Conservation (phyloP, 1,140 invertebrate species). For the Scaptomyza hsui region DNA sequence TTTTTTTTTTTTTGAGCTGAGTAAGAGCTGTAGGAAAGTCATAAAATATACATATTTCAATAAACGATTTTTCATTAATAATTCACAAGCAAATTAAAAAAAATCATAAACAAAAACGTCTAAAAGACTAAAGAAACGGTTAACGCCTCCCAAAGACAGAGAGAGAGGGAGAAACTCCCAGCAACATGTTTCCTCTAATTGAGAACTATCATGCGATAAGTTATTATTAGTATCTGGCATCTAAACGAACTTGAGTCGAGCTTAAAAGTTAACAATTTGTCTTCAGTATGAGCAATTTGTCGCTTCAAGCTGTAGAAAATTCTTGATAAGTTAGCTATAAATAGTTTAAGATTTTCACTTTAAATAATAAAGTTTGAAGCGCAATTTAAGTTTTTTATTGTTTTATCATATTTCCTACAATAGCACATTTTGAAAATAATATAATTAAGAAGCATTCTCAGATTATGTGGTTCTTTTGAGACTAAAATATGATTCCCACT, state of each 20-base stretch:
- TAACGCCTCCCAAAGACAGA: constrained; percentile 47
- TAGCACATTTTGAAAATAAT: no score
- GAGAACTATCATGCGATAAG: constrained; percentile 28
- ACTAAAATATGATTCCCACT: background rate
- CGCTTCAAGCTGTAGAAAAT: constrained; percentile 10
- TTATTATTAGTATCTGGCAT: constrained; percentile 28
- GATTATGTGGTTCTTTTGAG: background rate
- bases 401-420: no score
- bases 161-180: constrained; percentile 1
- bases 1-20: constrained; percentile 41
- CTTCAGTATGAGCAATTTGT: constrained; percentile 30
- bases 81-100: constrained; percentile 68
- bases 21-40: constrained; percentile 67
- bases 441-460: no score
- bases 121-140: constrained; percentile 6
- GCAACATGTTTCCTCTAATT: constrained; percentile 54
- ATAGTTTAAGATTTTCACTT: no score
- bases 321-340: background rate
- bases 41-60: constrained; percentile 77
- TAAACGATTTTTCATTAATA: constrained; percentile 77
- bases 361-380: no score
- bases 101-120: constrained; percentile 42
- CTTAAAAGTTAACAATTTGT: constrained; percentile 39
- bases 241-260: constrained; percentile 27
- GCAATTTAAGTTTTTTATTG: no score